Evolutionary conservation across 2,888 invertebrate species (phyloP), one percentile per base, ranked within the genome.

Genomic region (Sinelater perroti): DNA sequence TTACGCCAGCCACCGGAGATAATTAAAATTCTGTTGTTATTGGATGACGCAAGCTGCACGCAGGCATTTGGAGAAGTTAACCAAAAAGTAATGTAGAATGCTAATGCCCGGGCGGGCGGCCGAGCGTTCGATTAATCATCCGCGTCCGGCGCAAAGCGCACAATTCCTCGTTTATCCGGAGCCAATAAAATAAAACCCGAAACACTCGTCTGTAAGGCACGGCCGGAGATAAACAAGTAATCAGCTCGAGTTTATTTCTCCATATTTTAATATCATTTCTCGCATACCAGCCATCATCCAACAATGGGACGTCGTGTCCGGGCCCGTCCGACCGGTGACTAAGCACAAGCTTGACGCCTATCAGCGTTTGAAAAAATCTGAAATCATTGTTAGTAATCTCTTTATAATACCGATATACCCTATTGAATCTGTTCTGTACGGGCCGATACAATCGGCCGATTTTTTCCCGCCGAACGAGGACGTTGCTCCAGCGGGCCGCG

Each of bases 311-410:
- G 64, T 65, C 68, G 66, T 65, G 65, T 65, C 62, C 63, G 62
- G 56, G 57, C 62, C 65, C 62, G 62, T 60, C 62, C 58, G 58
- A 61, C 55, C 62, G 62, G 59, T 70, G 70, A 70, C 69, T 68
- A 44, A 59, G 66, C 70, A 55, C 38, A 65, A 68, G 64, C 64
- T 62, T 61, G 67, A 69, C 67, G 70, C 65, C 68, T 67, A 68
- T 70, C 68, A 68, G 64, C 64, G 64, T 66, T 67, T 65, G 52
- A 69, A 69, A 67, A 68, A 68, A 65, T 65, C 63, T 65, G 63
- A 68, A 71, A 71, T 68, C 70, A 70, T 70, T 68, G 68, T 70
- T 70, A 61, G 68, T 67, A 68, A 71, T 71, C 69, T 69, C 67
- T 70, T 70, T 68, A 67, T 70, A 66, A 65, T 65, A 63, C 69